Base-by-base conservation (phyloP, 2,113 vertebrate genomes). In the Cynocephalus volans region DNA sequence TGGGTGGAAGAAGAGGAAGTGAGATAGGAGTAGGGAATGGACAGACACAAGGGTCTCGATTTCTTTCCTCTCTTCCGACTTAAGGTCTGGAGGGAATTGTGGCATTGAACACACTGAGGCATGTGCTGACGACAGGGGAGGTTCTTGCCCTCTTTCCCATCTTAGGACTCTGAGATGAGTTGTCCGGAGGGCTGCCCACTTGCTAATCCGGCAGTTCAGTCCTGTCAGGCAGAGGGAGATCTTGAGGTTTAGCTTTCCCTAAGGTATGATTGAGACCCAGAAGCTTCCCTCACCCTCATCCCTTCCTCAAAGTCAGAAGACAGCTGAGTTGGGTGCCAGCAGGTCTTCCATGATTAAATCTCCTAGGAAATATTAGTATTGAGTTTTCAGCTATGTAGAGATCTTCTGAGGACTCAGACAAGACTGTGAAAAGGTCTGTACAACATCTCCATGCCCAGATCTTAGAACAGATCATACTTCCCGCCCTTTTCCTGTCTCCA, bases 11-110 rank as follows among this genome's bases (percentile, higher is more conserved):
- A 50, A 60, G 18, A 21, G 60, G 67, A 84, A 84, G 52, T 1
- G 10, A 58, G 76, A 31, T 26, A 69, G 65, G 36, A 88, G 41
- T 60, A 85, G 17, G 45, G 24, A 54, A 33, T 1, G 36, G 24
- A 28, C 8, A 64, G 67, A 72, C 8, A 26, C 26, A 12, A 15
- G 28, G 45, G 21, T 89, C 84, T 92, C 41, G n/a, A 79, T 92
- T 93, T 88, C 52, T 86, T 87, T 83, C 24, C 23, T 83, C 41
- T 67, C 77, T 92, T 77, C 76, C 31, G 62, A 72, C 65, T 79
- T 91, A 1, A 64, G 19, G 19, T 81, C 67, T 95, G 45, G 60
- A 89, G 58, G 58, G 73, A 65, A 41, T 23, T 4, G 6, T 28
- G 21, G 24, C 19, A 33, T 70, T 50, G 85, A 52, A 62, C 2